A percentile compares a stretch with the other conserved stretches of the same genome.
phyloP scores from a whole-genome alignment of 1,140 invertebrate genomes.

The Orius laevigatus region DNA sequence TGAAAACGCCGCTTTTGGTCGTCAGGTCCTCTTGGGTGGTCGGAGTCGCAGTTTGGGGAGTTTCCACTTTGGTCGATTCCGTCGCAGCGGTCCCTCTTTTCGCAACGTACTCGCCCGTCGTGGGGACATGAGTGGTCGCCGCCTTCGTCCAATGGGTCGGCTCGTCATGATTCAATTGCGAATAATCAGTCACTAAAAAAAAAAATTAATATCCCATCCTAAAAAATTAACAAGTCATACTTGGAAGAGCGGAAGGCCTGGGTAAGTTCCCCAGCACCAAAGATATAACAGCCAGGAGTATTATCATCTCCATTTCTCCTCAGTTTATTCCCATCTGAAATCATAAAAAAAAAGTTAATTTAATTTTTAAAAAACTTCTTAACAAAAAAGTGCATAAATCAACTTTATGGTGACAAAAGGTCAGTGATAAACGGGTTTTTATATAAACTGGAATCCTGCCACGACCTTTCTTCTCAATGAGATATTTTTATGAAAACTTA shows the following conservation, averaged over 20 bases:
- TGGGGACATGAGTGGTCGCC: slow-evolving; percentile 7
- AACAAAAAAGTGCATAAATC: too few species aligned
- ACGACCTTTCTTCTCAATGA: too few species aligned
- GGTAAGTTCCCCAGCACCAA: slow-evolving; percentile 6
- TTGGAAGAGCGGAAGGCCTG: slow-evolving; percentile 10
- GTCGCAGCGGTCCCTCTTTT: neutral
- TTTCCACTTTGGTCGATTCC: neutral
- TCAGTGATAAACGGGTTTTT: too few species aligned
- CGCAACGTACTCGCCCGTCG: neutral
- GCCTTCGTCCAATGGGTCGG: slow-evolving; percentile 19
- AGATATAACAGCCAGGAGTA: slow-evolving; percentile 6
- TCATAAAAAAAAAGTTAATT: neutral
- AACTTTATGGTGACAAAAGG: too few species aligned
- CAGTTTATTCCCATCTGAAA: slow-evolving; percentile 6
- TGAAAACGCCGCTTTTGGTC: neutral
- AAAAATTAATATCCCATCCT: neutral
- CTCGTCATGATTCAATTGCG: slow-evolving; percentile 20
- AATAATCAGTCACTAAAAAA: slow-evolving; percentile 19
- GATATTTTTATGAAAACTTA: too few species aligned
- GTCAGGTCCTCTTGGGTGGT: neutral
- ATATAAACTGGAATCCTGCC: too few species aligned
- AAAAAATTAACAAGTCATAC: slow-evolving; percentile 2
- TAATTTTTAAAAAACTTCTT: too few species aligned
- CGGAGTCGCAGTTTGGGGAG: neutral
- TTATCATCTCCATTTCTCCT: slow-evolving; percentile 6